Base-by-base conservation (phyloP, 2,113 vertebrate species). In the Melozone crissalis region DNA sequence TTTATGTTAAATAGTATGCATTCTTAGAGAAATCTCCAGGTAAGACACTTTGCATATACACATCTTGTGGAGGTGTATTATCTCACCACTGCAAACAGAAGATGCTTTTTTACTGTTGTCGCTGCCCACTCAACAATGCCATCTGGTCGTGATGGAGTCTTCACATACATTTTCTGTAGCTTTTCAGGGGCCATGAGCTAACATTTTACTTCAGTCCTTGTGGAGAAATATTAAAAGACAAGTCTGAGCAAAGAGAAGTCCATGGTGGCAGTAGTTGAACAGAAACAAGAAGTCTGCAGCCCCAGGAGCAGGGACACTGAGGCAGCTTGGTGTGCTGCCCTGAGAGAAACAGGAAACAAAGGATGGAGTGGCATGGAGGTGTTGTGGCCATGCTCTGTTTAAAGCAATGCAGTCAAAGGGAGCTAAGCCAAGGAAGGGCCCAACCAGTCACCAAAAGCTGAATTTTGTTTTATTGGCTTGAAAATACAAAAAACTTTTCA, bases 91-190 rank as follows among this genome's bases (percentile, higher is more conserved):
- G 43, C 37, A 58, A 44, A 22, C 8, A 61, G 24, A 74, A 43
- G n/a, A 16, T 63, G 24, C n/a, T 74, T 84, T 63, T 37, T 83
- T n/a, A 5, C 46, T 33, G 15, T 39, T 79, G 15, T 43, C 22
- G 15, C 23, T 84, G 61, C 49, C 57, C 28, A n/a, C 7, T 37
- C 54, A 46, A 5, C 41, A 55, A 33, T 39, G 35, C 30, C 16
- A 15, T 83, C 24, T 66, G 37, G 6, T 59, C 0, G 0, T 18
- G 73, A 33, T 39, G 18, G 9, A 17, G 57, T 37, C 49, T 59
- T 84, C 35, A 26, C 11, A 14, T 20, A 39, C 10, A 2, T 87
- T 69, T 63, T 65, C 22, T 61, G 28, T 75, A 54, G 35, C 44
- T 54, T 90, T 10, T 18, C 43, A 44, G 24, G 22, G 78, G 66